Evolutionary conservation across 2,113 vertebrate genomes (phyloP), one percentile per base, ranked within the genome.

Genomic region (Mandrillus leucophaeus): DNA sequence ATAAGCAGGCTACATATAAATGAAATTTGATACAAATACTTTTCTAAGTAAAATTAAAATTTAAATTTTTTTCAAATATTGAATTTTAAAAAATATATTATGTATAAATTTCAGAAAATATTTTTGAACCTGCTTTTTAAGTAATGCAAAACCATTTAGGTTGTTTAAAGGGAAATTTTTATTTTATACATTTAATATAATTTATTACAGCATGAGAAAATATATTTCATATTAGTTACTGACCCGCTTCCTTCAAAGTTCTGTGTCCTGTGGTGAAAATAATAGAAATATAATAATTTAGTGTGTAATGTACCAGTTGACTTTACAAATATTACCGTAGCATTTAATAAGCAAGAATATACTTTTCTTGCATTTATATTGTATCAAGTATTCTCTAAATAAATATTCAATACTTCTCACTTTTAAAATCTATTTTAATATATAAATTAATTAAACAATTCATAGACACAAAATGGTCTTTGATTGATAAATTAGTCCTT

Each of bases 101-200:
- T 76, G 2, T 14, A 79, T 50, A 57, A 5, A 93, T 88, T 78
- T 88, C 95, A 85, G 35, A 92, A 92, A 95, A 80, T 45, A 95
- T 64, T 90, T 96, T 68, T 89, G 17, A 81, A 92, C 66, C 57
- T 88, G 18, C 10, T 59, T 96, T 97, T 95, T 73, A 80, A 96
- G 88, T 85, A 80, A 38, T 86, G 23, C 70, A 45, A 95, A 50
- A 50, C 1, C 25, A 59, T 10, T 82, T 61, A 68, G 17, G 38
- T 45, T 35, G 2, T 6, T 78, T 61, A 64, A 64, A 30, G 1
- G 70, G 70, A 88, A 73, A 59, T 64, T 96, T 92, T 84, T 88
- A 0, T 89, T 97, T 48, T 6, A 40, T 25, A 32, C 5, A 16
- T 1, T 93, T 57, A 78, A 72, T 94, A 75, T 64, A 90, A 94